A percentile compares a stretch with the other conserved stretches of the same genome.
Evolutionary conservation across 2,113 vertebrate species (phyloP).

Genomic region (Notiomystis cincta): DNA sequence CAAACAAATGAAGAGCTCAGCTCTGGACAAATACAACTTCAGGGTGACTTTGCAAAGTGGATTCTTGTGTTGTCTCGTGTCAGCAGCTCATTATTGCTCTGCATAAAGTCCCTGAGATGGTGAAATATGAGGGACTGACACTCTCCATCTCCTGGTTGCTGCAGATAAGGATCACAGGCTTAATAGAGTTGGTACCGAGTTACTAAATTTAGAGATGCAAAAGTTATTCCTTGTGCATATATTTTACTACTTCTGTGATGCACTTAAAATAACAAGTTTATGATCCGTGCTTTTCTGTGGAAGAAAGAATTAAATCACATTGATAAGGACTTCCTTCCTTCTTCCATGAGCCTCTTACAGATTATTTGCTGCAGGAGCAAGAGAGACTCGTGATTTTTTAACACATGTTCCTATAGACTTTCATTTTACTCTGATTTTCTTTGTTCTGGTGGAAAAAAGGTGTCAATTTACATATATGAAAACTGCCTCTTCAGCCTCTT

Average conservation of each 20-base stretch:
- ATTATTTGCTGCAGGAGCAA: background rate
- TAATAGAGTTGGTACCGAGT: background rate
- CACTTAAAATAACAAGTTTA: background rate
- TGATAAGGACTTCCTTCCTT: background rate
- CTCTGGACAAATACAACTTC: background rate
- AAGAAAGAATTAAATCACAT: background rate
- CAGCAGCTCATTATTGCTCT: background rate
- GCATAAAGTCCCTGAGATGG: background rate
- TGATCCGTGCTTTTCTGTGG: background rate
- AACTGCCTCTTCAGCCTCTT: background rate
- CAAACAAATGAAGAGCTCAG: background rate
- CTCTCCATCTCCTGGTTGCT: background rate
- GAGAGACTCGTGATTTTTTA: background rate
- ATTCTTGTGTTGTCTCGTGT: background rate
- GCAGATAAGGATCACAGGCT: background rate
- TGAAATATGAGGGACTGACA: background rate
- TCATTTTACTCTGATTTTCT: background rate
- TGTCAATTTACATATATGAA: background rate
- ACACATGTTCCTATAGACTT: background rate
- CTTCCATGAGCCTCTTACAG: background rate
- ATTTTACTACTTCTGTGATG: background rate
- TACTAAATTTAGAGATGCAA: background rate
- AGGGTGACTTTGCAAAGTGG: background rate
- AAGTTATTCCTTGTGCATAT: background rate
- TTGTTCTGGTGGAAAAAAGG: background rate